A percentile compares a stretch with the other conserved stretches of the same genome.
Conservation (phyloP, 2,888 invertebrate genomes). For the Aphidius colemani region DNA sequence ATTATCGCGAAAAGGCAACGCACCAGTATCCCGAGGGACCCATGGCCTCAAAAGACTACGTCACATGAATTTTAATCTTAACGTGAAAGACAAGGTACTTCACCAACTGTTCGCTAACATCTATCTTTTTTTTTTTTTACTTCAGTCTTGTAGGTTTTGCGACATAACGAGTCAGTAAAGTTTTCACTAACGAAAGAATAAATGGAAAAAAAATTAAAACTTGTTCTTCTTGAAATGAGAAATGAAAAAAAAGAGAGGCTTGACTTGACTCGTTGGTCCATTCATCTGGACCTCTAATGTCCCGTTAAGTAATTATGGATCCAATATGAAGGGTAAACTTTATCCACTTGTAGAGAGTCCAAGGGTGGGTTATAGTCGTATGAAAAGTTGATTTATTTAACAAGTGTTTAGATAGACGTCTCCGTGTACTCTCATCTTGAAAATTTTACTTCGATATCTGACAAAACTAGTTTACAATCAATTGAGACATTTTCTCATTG, state of each 20-base stretch:
- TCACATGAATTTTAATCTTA: constrained; percentile 36
- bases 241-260: constrained; percentile 5
- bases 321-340: constrained; percentile 31
- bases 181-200: constrained; percentile 39
- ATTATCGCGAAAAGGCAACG: constrained; percentile 2
- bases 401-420: constrained; percentile 29
- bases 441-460: constrained; percentile 4
- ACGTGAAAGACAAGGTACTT: constrained; percentile 7
- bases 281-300: constrained; percentile 33
- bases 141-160: constrained; percentile 30
- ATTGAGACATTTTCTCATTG: too few species aligned
- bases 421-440: constrained; percentile 2
- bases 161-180: constrained; percentile 52
- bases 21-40: constrained; percentile 44
- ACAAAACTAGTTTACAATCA: too few species aligned
- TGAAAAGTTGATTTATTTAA: constrained; percentile 41
- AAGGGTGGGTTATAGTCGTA: constrained; percentile 12
- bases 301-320: constrained; percentile 45
- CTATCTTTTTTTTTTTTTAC: not conserved
- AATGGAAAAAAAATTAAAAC: constrained; percentile 48
- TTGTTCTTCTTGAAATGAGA: constrained; percentile 31
- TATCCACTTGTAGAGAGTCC: not conserved
- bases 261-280: constrained; percentile 6
- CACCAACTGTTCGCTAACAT: not conserved
- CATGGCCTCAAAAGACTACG: constrained; percentile 52